Evolutionary conservation across 2,888 invertebrate species (phyloP), one percentile per base, ranked within the genome.

Genomic region (Hypomecis atomaria): DNA sequence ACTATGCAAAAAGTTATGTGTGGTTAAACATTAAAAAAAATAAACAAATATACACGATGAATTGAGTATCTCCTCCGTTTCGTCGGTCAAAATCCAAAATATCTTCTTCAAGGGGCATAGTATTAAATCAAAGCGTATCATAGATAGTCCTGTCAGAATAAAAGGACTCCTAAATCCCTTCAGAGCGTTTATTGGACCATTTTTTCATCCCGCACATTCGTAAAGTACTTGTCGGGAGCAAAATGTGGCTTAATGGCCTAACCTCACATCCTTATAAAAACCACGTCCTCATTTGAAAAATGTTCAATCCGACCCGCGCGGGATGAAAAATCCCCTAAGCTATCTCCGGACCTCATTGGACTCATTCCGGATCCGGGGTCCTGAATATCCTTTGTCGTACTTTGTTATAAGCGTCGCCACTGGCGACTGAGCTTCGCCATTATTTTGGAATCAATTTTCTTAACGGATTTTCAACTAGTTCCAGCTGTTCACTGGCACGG

Each of bases 201-300:
- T 52, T 52, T 52, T 52, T 49, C 52, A 23, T 52, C 52, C 40
- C 52, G 33, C 52, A 52, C 52, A 52, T 52, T 40, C 52, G 52
- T 33, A 42, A 43, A 44, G 44, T 33, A 13, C 53, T 8, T 42
- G 47, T 47, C 40, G 42, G 13, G 53, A 47, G 33, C 54, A 54
- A 60, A 60, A 45, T 40, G 47, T 45, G 47, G 60, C 40, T 54
- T 60, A 54, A 54, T 52, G 40, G 52, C 52, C 40, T 52, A 52
- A 52, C 59, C 59, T 53, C 38, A 11, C 47, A 53, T 44, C 61
- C 49, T 61, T 56, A 61, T 61, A 61, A 61, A 61, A 57, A 57
- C 52, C 55, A 44, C 59, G 40, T 59, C 49, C 58, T 54, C 34
- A 44, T 63, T 59, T 63, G 59, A 63, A 55, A 63, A 59, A 63